Evolutionary conservation across 2,888 invertebrate species (phyloP).

Genomic region (Auanema freiburgensis): DNA sequence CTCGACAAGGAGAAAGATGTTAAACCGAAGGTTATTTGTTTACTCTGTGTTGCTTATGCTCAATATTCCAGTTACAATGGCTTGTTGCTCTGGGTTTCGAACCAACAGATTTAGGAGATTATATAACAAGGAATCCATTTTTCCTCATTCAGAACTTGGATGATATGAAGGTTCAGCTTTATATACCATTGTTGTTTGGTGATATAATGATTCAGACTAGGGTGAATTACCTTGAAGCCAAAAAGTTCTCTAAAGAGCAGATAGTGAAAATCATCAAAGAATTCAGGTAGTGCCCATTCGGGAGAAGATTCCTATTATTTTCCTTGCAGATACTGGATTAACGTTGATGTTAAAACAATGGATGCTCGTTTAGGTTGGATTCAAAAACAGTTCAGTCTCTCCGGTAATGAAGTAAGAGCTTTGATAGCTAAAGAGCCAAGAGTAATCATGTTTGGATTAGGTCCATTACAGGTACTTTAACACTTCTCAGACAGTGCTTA

Average conservation of each 20-base stretch:
- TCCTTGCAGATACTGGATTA: constrained; percentile 63
- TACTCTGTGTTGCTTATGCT: no score
- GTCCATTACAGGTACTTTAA: constrained; percentile 51
- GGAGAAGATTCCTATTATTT: background rate
- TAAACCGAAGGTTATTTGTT: constrained; percentile 42
- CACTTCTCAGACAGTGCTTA: no score
- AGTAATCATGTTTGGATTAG: constrained; percentile 56
- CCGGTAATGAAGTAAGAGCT: constrained; percentile 45
- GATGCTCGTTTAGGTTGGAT: constrained; percentile 82
- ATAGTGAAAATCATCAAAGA: constrained; percentile 69
- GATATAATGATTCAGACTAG: constrained; percentile 8
- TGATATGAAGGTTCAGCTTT: constrained; percentile 53
- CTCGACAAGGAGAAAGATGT: constrained; percentile 50
- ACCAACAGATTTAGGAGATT: constrained; percentile 47
- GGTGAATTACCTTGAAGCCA: constrained; percentile 65
- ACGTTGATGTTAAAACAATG: constrained; percentile 74
- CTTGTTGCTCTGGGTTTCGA: constrained; percentile 49
- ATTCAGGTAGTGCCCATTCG: constrained; percentile 27
- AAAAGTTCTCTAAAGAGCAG: constrained; percentile 75
- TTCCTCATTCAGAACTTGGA: constrained; percentile 55
- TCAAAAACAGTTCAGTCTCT: constrained; percentile 78
- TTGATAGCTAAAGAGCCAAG: constrained; percentile 58
- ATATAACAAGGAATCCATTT: constrained; percentile 59
- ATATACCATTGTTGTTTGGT: no score
- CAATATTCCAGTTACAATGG: constrained; percentile 33